These are phyloP conservation scores for Tillus elongatus DNA, from an alignment of 2,888 invertebrate species.

Conservation along the genomic window DNA sequence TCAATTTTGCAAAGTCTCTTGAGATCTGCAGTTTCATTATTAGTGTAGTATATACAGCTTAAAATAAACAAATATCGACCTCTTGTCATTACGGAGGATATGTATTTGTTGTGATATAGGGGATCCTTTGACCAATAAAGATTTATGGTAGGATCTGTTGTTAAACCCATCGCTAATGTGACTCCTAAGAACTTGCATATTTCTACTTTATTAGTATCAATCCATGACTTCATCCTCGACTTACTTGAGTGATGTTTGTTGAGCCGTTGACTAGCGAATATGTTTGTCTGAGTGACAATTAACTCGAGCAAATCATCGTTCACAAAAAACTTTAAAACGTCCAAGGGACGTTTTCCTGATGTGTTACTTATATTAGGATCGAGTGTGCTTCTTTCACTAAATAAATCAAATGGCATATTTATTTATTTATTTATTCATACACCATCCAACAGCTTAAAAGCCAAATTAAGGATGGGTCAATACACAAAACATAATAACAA, in stretches of 20 bases:
- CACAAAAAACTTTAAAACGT: background rate
- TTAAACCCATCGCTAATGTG: background rate
- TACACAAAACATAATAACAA: too few relatives aligned
- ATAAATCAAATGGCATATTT: background rate
- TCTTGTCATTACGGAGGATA: background rate
- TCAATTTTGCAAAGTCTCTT: constrained; percentile 6
- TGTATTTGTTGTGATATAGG: constrained; percentile 7
- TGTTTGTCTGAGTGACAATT: background rate
- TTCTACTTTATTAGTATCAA: background rate
- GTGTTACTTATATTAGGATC: background rate
- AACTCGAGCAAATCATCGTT: background rate
- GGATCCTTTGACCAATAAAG: constrained; percentile 8
- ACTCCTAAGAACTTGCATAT: background rate
- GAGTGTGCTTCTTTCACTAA: background rate
- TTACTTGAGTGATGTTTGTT: background rate
- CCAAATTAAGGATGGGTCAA: too few relatives aligned
- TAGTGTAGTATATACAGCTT: constrained; percentile 3
- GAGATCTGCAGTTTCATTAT: constrained; percentile 5
- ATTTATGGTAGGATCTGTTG: constrained; percentile 5
- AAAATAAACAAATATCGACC: constrained; percentile 5
- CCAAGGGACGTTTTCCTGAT: background rate
- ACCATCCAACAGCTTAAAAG: too few relatives aligned
- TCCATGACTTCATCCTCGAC: background rate
- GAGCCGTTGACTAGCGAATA: background rate
- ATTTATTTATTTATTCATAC: too few relatives aligned